Evolutionary conservation across 2,888 invertebrate species (phyloP).

Genomic region (Cyclophora albipunctata): DNA sequence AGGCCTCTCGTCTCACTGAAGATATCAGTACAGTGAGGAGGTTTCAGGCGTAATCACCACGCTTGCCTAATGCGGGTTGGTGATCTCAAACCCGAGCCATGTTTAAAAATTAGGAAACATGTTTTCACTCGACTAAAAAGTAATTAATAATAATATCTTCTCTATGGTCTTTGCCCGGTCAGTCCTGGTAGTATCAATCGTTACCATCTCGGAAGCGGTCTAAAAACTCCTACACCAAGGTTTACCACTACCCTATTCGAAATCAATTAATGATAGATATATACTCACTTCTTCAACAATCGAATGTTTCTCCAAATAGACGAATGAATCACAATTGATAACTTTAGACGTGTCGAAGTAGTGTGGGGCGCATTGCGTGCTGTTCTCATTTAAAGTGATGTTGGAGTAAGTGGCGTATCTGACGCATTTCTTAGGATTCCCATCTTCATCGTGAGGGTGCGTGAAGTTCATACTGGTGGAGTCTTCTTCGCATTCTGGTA

Average conservation of each 20-base stretch:
- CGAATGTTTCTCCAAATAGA: conserved; percentile 61
- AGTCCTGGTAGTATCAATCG: too few species aligned
- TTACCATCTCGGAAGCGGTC: not conserved
- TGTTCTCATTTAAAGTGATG: conserved; percentile 27
- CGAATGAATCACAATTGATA: conserved; percentile 51
- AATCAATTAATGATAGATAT: too few species aligned
- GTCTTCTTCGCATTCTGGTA: conserved; percentile 57
- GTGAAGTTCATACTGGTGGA: conserved; percentile 45
- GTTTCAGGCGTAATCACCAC: too few species aligned
- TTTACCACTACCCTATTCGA: too few species aligned
- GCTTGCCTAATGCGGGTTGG: too few species aligned
- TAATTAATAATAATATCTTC: not conserved
- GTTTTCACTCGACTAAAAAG: too few species aligned
- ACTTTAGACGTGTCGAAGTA: conserved; percentile 51
- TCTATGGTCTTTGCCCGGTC: too few species aligned
- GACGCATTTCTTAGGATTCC: conserved; percentile 46
- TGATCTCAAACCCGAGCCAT: too few species aligned
- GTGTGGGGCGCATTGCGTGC: conserved; percentile 42
- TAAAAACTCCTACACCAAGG: too few species aligned
- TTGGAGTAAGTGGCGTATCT: conserved; percentile 52
- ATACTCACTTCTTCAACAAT: conserved; percentile 61
- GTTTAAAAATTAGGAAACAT: too few species aligned
- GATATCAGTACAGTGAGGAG: too few species aligned
- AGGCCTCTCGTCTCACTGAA: too few species aligned
- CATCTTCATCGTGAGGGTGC: conserved; percentile 48